Evolutionary conservation across 2,888 invertebrate species (phyloP).

Genomic region (Monochamus alternatus): DNA sequence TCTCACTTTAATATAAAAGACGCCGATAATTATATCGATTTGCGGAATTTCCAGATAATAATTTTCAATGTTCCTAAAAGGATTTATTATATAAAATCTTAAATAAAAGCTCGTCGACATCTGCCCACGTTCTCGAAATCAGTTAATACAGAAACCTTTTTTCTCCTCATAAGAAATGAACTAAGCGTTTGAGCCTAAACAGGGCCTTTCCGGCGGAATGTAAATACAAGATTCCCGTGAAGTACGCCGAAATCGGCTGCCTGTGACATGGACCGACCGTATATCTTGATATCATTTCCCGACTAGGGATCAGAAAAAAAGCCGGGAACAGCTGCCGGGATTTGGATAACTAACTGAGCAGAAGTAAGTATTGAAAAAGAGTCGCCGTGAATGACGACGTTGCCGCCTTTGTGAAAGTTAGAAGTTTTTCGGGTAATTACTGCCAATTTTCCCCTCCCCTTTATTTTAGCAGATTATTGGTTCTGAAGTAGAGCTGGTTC

Average conservation of each 20-base stretch:
- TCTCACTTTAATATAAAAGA: too few species aligned
- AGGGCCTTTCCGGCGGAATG: background rate
- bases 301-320: slow-evolving; percentile 1
- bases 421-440: background rate
- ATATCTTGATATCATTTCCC: slow-evolving; percentile 4
- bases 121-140: background rate
- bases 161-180: background rate
- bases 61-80: too few species aligned
- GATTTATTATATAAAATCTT: background rate
- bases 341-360: slow-evolving; percentile 5
- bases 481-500: too few species aligned
- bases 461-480: too few species aligned
- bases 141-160: background rate
- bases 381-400: background rate
- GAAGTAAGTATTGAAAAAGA: slow-evolving; percentile 8
- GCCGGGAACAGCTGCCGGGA: slow-evolving; percentile 1
- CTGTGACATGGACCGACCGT: slow-evolving; percentile 7
- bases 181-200: background rate
- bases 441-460: background rate
- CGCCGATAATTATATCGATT: too few species aligned
- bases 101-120: background rate
- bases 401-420: background rate
- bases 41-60: too few species aligned
- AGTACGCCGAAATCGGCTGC: background rate
- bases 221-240: background rate